phyloP scores from a whole-genome alignment of 2,113 vertebrate genomes.

The Calidris pygmaea region DNA sequence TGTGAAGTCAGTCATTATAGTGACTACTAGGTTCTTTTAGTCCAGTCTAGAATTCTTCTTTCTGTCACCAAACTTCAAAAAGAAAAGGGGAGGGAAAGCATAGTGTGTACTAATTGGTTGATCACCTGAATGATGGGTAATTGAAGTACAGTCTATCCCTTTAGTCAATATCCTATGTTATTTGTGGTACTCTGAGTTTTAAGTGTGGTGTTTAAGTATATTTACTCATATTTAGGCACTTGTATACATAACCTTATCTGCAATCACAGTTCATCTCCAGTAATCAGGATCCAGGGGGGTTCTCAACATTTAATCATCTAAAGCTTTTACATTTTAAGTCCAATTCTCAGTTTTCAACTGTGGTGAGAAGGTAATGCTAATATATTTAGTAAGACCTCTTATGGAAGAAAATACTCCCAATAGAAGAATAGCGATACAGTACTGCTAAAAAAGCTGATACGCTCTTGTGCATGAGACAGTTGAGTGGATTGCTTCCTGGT shows the following conservation, averaged over 20 bases:
- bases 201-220: background rate
- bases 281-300: background rate
- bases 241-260: background rate
- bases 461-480: background rate
- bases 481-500: background rate
- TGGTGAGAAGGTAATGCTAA: background rate
- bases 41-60: background rate
- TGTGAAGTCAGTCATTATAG: background rate
- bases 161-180: background rate
- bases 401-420: background rate
- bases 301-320: background rate
- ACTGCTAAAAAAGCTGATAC: background rate
- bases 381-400: background rate
- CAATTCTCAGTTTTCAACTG: background rate
- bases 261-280: background rate
- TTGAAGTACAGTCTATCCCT: background rate
- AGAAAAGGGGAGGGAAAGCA: background rate
- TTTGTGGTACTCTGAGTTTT: background rate
- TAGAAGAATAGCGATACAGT: background rate
- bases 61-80: background rate
- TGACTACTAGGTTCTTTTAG: background rate
- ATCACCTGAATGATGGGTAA: accelerated
- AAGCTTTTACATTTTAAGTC: background rate
- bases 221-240: background rate
- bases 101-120: accelerated